Evolutionary conservation across 30 jellyfish, hydroid and myxozoan genomes (phyloP).

Genomic region (Catostylus mosaicus): DNA sequence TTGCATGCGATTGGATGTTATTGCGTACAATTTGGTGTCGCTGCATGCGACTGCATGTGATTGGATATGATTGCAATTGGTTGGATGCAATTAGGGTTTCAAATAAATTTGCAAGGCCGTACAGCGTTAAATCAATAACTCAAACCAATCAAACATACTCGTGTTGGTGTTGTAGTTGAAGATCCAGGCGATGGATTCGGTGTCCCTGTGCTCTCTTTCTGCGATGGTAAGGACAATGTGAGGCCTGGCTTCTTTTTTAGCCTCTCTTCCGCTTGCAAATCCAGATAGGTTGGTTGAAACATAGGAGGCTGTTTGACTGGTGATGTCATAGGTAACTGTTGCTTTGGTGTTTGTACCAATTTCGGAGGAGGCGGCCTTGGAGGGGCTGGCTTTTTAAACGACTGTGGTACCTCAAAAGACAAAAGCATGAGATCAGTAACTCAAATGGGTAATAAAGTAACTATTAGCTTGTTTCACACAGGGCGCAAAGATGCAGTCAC

Average conservation of each 20-base stretch:
- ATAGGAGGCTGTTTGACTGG: constrained; percentile 33
- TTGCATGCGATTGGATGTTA: too few relatives aligned
- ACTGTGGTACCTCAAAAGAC: neutral
- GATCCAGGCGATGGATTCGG: constrained; percentile 62
- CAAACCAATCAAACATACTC: too few relatives aligned
- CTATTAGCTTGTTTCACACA: too few relatives aligned
- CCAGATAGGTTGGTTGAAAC: constrained; percentile 30
- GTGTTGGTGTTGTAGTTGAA: constrained; percentile 37
- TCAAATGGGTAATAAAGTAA: neutral
- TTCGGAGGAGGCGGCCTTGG: constrained; percentile 90
- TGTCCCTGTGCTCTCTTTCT: constrained; percentile 47
- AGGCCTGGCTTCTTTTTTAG: constrained; percentile 33
- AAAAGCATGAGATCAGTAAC: too few relatives aligned
- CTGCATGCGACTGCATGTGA: too few relatives aligned
- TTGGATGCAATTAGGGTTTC: too few relatives aligned
- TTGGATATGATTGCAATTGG: too few relatives aligned
- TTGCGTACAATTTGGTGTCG: too few relatives aligned
- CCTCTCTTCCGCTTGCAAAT: constrained; percentile 54
- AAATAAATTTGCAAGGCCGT: too few relatives aligned
- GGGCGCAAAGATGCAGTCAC: too few relatives aligned
- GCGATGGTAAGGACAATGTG: constrained; percentile 25
- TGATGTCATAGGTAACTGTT: constrained; percentile 43
- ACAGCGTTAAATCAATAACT: too few relatives aligned
- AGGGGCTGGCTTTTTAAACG: constrained; percentile 77
- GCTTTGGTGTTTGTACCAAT: constrained; percentile 13